Base-by-base conservation (phyloP, 1,140 invertebrate genomes). In the Eupristina koningsbergeri region DNA sequence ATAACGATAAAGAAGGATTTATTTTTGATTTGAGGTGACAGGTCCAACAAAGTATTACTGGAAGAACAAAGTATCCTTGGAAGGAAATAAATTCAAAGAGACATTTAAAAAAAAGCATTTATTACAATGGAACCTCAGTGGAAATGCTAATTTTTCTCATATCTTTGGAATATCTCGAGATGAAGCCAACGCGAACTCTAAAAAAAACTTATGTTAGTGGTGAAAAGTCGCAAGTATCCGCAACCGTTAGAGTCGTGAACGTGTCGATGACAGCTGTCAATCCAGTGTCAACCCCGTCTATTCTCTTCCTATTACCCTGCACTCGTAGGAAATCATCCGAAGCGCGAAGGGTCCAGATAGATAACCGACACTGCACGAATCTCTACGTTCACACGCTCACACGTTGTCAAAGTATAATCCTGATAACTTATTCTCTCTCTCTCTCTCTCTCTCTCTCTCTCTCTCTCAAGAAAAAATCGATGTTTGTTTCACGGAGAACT, bases 351-450 rank as follows among this genome's bases (percentile, higher is more conserved):
- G 78, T 71, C 50, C 50, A 63, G 34, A 61, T 73, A 67, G 39
- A 67, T 79, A 83, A 83, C 79, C 82, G 63, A 78, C 75, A 58
- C 50, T 82, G 67, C 41, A 39, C n/a, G 73, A 82, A 64, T 76
- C 80, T 50, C 31, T 17, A 36, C 58, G 26, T 45, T 41, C 58
- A 45, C 64, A 36, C 58, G 26, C 34, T 41, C 58, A 45, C 64
- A 58, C 63, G 73, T 45, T 71, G 39, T 71, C 63, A 34, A 45
- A 71, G 58, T 80, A 31, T 47, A 61, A 81, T 74, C 36, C 50
- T 45, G 80, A 81, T 74, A 63, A 36, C 13, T 69, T 29, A 8
- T 31, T 36, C 26, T 19, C 5, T 3, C 75, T 3, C 1, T 17
- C 73, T 45, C 13, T 45, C 41, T 13, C 41, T 13, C 13, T 45